Conservation (phyloP, 1,140 invertebrate genomes). For the Xylocopa sonorina region DNA sequence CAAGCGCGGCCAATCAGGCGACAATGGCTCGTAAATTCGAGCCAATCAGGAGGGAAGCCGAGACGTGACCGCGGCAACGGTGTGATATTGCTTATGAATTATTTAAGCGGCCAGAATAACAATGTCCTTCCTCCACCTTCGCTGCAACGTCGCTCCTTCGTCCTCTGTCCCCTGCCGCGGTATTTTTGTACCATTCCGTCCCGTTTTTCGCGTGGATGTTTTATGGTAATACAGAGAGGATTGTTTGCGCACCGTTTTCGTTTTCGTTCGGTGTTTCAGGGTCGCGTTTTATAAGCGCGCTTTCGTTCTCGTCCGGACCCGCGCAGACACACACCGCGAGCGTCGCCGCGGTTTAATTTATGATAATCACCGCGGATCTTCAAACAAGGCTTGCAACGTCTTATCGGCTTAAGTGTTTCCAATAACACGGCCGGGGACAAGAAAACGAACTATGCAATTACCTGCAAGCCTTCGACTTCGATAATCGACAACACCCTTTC, state of each 20-base stretch:
- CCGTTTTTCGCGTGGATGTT: not conserved
- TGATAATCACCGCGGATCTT: conserved; percentile 17
- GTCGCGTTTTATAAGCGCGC: too few relatives aligned
- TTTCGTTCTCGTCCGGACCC: not conserved
- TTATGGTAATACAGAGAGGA: not conserved
- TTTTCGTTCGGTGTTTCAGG: not conserved
- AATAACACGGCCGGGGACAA: conserved; percentile 58
- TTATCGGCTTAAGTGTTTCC: conserved; percentile 52
- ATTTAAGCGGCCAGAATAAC: conserved; percentile 76
- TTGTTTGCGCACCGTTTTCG: not conserved
- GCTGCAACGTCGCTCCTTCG: not conserved
- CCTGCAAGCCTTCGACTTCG: conserved; percentile 63
- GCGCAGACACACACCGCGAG: not conserved
- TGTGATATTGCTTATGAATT: conserved; percentile 81
- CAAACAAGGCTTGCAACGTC: conserved; percentile 1
- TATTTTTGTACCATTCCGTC: not conserved
- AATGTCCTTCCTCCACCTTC: conserved; percentile 37
- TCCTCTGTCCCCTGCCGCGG: not conserved
- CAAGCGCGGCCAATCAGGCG: conserved; percentile 79
- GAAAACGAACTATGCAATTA: conserved; percentile 70
- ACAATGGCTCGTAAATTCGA: conserved; percentile 81
- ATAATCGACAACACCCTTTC: conserved; percentile 66
- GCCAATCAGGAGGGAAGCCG: conserved; percentile 77
- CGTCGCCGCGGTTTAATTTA: conserved; percentile 16
- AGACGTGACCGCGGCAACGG: conserved; percentile 77